Percentiles rank a stretch among this genome's conserved stretches.
phyloP scores from a whole-genome alignment of 1,140 invertebrate species.

The Lepidurus couesii region DNA sequence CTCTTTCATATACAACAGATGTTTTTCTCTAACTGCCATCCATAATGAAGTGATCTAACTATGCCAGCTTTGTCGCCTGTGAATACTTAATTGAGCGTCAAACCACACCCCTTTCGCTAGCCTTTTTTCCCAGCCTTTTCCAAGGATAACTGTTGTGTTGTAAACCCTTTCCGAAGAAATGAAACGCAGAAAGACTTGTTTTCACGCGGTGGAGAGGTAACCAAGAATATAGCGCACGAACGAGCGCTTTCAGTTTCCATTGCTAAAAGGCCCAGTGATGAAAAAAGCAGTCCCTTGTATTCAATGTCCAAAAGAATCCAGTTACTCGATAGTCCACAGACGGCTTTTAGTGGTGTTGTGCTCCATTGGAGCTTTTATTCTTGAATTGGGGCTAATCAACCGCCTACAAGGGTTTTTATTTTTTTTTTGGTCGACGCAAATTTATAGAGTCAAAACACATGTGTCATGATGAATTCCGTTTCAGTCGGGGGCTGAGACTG shows the following conservation, averaged over 20 bases:
- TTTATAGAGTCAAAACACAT: neutral
- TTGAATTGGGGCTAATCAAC: neutral
- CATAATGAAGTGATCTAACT: slow-evolving; percentile 15
- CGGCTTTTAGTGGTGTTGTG: neutral
- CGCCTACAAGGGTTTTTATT: too few relatives aligned
- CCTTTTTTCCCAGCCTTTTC: neutral
- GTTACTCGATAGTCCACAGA: too few relatives aligned
- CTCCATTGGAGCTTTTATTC: neutral
- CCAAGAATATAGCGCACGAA: neutral
- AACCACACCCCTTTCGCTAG: neutral
- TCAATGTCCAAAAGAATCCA: neutral
- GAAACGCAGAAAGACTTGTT: neutral
- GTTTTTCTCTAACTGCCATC: neutral
- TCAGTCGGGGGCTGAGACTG: neutral
- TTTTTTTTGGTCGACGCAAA: too few relatives aligned
- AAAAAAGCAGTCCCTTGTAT: neutral
- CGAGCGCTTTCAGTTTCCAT: neutral
- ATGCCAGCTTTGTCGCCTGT: slow-evolving; percentile 3
- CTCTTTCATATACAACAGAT: neutral
- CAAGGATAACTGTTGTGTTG: neutral
- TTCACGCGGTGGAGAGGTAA: neutral
- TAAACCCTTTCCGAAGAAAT: neutral
- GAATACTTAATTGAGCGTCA: slow-evolving; percentile 10
- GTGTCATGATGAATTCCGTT: neutral
- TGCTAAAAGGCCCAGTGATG: neutral